Evolutionary conservation across 2,797 vertebrate species (phyloP), one percentile per base, ranked within the genome.

Genomic region (Chromis chromis): DNA sequence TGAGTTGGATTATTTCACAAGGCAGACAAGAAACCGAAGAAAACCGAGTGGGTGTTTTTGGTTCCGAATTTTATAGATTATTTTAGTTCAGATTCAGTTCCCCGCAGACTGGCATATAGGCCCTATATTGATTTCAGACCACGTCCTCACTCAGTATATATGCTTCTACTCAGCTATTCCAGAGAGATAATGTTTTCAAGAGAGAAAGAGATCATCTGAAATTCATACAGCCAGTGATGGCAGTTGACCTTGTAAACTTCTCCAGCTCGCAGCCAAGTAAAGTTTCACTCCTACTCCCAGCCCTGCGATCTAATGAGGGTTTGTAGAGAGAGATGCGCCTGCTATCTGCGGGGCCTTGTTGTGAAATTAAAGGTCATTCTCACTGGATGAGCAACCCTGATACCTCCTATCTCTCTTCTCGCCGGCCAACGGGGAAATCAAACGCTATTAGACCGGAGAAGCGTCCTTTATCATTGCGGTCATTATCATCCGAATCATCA

Each of bases 341-440:
- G 74, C 84, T 87, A 83, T 90, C 90, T 88, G 82, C 76, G 13
- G 85, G 82, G 90, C 86, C 89, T 89, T 91, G 88, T 92, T 92
- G 86, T 92, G 88, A 92, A 93, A 93, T 93, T 84, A 92, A 93
- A 93, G 92, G 91, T 93, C 92, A 92, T 89, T 87, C 83, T 90
- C 85, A 76, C 80, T 82, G 88, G 90, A 91, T 92, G 90, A 92
- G 83, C 86, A 87, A 81, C 86, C 82, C 84, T 36, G 86, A 90
- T 93, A 87, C 83, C 82, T 81, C 19, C 85, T 82, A 81, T 87
- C 88, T 90, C 86, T 86, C 78, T 56, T 7, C 82, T 79, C 66
- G 12, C 68, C 73, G 75, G 84, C 92, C 91, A 84, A 84, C 50
- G 71, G 92, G 93, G 93, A 94, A 93, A 93, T 94, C 91, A 93